These are phyloP conservation scores for Boloria euphrosyne DNA, from an alignment of 2,888 invertebrate genomes.

Conservation along the genomic window DNA sequence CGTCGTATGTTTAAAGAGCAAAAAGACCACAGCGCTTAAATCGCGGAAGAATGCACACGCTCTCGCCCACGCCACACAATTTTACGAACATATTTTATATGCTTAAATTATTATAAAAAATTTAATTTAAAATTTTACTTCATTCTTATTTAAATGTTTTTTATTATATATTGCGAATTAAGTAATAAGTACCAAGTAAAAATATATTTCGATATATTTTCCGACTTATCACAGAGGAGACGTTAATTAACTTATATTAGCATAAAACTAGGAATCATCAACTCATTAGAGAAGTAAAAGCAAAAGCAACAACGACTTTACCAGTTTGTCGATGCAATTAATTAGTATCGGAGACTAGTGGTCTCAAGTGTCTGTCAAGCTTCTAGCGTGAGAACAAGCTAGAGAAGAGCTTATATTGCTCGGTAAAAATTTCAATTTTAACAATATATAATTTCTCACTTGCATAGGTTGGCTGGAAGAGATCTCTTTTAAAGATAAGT, in stretches of 20 bases:
- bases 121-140: not conserved
- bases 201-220: not conserved
- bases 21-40: conserved; percentile 61
- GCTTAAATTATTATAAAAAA: not conserved
- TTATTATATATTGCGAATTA: not conserved
- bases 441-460: too few species aligned
- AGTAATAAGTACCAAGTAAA: too few species aligned
- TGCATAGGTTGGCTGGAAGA: too few species aligned
- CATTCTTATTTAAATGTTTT: not conserved
- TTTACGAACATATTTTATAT: conserved; percentile 2
- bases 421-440: conserved; percentile 34
- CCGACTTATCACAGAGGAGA: too few species aligned
- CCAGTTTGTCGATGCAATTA: conserved; percentile 20
- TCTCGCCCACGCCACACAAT: conserved; percentile 30
- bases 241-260: not conserved
- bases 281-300: not conserved
- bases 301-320: conserved; percentile 1
- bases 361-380: conserved; percentile 29
- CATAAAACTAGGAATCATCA: not conserved
- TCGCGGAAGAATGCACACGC: conserved; percentile 61
- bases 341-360: conserved; percentile 23
- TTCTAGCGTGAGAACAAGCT: conserved; percentile 53
- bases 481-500: too few species aligned
- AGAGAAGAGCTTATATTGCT: conserved; percentile 46
- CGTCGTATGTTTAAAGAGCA: conserved; percentile 59